Evolutionary conservation across 2,888 invertebrate species (phyloP).

Genomic region (Coelinius sp.): DNA sequence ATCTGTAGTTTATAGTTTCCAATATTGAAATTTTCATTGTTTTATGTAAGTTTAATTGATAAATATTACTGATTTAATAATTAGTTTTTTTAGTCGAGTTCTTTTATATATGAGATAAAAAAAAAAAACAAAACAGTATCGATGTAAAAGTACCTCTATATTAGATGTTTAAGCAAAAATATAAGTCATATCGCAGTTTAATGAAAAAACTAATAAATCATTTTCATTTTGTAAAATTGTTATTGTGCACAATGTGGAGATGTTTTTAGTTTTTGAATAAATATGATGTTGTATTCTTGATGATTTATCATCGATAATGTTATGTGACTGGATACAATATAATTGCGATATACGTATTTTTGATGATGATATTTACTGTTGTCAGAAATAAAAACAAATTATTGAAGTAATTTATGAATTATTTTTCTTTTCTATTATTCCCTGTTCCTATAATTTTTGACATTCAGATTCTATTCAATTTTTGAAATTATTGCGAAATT

Average conservation of each 20-base stretch:
- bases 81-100: conserved; percentile 54
- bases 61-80: conserved; percentile 35
- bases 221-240: conserved; percentile 28
- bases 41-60: conserved; percentile 32
- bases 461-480: too few relatives aligned
- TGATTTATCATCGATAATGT: conserved; percentile 27
- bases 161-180: conserved; percentile 9
- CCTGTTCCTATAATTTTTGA: too few relatives aligned
- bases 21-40: conserved; percentile 27
- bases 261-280: conserved; percentile 34
- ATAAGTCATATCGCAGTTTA: conserved; percentile 11
- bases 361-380: conserved; percentile 51
- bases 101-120: conserved; percentile 54
- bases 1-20: conserved; percentile 31
- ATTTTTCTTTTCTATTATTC: neutral
- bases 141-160: conserved; percentile 10
- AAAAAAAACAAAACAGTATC: conserved; percentile 20
- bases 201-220: conserved; percentile 23
- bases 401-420: conserved; percentile 1
- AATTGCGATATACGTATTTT: conserved; percentile 52
- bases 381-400: conserved; percentile 43
- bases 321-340: conserved; percentile 42
- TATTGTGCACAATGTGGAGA: conserved; percentile 14
- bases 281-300: neutral
- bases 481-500: too few relatives aligned